Evolutionary conservation across 2,888 invertebrate genomes (phyloP).

Genomic region (Tachina fera): DNA sequence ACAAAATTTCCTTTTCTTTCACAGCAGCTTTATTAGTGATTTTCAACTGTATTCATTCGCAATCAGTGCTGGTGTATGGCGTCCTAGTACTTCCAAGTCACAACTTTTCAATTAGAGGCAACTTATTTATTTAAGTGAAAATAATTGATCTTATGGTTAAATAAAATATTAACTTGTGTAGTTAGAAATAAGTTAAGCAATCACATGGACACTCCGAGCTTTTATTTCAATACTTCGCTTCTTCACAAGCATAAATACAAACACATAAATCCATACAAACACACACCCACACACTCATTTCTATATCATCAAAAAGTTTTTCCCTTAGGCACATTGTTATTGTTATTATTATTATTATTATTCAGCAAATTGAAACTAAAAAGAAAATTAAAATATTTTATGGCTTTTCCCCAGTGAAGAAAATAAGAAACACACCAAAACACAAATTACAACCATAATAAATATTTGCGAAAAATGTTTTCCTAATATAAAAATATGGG

Average conservation of each 20-base stretch:
- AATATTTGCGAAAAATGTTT: conserved; percentile 19
- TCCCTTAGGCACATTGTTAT: conserved; percentile 21
- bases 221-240: conserved; percentile 15
- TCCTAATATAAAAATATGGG: conserved; percentile 43
- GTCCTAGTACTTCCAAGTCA: too few species aligned
- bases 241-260: too few species aligned
- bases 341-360: background rate
- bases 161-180: background rate
- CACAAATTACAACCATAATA: conserved; percentile 5
- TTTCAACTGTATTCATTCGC: too few species aligned
- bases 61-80: too few species aligned
- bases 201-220: background rate
- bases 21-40: too few species aligned
- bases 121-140: too few species aligned
- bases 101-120: too few species aligned
- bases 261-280: too few species aligned
- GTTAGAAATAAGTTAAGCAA: background rate
- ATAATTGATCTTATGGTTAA: too few species aligned
- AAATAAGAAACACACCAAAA: background rate
- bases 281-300: background rate
- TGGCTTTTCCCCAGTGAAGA: background rate
- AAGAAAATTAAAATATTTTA: conserved; percentile 23
- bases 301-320: conserved; percentile 19
- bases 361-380: conserved; percentile 16
- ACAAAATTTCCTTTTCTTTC: too few species aligned